Conservation (phyloP, 2,113 vertebrate species). For the Saguinus imperator region DNA sequence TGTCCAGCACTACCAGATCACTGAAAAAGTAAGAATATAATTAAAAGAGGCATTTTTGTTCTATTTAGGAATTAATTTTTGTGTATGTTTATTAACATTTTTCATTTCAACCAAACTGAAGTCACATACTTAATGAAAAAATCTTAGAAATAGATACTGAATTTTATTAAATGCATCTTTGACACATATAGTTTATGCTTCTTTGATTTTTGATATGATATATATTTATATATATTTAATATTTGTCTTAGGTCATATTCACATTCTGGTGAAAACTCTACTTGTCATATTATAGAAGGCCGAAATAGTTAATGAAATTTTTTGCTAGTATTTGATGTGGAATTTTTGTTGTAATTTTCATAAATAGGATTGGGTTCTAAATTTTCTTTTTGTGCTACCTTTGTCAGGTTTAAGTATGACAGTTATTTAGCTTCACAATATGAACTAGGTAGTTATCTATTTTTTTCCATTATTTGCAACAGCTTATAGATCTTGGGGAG, state of each 20-base stretch:
- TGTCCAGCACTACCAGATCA: not conserved
- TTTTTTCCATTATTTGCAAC: not conserved
- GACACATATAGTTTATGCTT: not conserved
- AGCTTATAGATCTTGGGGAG: not conserved
- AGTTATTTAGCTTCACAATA: not conserved
- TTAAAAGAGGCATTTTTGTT: not conserved
- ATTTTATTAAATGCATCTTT: not conserved
- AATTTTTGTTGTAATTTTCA: not conserved
- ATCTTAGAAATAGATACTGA: not conserved
- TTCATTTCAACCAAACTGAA: not conserved
- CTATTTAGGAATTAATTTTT: constrained; percentile 32
- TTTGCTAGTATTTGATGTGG: not conserved
- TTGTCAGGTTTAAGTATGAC: not conserved
- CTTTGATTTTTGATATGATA: not conserved
- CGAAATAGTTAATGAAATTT: not conserved
- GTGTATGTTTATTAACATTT: constrained; percentile 10
- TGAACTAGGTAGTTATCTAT: not conserved
- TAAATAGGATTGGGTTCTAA: not conserved
- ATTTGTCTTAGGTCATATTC: not conserved
- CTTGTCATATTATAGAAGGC: not conserved
- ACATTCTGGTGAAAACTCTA: not conserved
- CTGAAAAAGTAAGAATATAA: not conserved
- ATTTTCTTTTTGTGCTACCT: not conserved
- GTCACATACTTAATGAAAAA: not conserved
- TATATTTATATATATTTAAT: constrained; percentile 20